Evolutionary conservation across 2,113 vertebrate genomes (phyloP), one percentile per base, ranked within the genome.

Genomic region (Empidonax traillii): DNA sequence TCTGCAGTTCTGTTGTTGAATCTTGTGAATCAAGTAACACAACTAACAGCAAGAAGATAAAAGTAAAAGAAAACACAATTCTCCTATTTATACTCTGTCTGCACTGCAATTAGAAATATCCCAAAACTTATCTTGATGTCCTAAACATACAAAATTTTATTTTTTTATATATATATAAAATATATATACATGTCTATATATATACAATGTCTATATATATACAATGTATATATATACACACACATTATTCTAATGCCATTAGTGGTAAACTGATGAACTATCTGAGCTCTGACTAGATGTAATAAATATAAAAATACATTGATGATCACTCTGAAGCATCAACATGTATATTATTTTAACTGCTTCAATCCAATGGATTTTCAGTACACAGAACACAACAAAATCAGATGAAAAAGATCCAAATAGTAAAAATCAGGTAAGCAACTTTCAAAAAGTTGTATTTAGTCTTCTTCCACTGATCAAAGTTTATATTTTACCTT

Each of bases 11-110:
- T 59, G 87, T 67, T 28, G 97, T 74, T 68, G 98, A 99, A n/a
- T 99, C 98, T 96, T 99, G 96, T 31, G 99, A 99, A 89, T 99
- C 99, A 87, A 98, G 97, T 3, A 99, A 95, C 41, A 98, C 97
- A 51, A 99, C 99, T 99, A 69, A 46, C 97, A 83, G 15, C 91
- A 94, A 65, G 83, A 31, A 85, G 37, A 90, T 21, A 78, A 83
- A 86, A 5, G 25, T 78, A 72, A 61, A 75, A 87, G 24, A 74
- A 89, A 86, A 65, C 16, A 83, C 3, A 82, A 21, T 51, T 58
- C 14, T 93, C 20, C 43, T 31, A 77, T 27, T 78, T 44, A 30
- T 37, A 61, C 11, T 56, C 58, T 4, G 1, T 24, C 44, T 68
- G 46, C 6, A 16, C 8, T 86, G 58, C 15, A 87, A 90, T 46